Percentiles rank a stretch among this genome's conserved stretches.
These are phyloP conservation scores for Brenthis daphne DNA, from an alignment of 2,888 invertebrate genomes.

Conservation along the genomic window DNA sequence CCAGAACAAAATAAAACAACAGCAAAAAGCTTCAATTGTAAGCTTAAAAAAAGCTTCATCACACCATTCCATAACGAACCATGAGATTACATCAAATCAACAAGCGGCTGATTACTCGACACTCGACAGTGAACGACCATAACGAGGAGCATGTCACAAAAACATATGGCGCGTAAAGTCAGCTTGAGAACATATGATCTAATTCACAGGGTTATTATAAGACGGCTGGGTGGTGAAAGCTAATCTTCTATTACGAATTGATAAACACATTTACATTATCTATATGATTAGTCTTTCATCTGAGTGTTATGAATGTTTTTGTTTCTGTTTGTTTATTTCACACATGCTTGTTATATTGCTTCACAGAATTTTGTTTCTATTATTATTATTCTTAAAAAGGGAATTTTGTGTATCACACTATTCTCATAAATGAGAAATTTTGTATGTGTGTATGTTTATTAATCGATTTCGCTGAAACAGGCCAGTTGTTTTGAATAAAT, in stretches of 20 bases:
- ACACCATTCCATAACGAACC: slow-evolving; percentile 12
- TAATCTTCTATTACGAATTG: slow-evolving; percentile 10
- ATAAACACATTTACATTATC: neutral
- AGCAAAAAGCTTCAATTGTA: neutral
- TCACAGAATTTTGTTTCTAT: no score
- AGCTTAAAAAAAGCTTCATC: neutral
- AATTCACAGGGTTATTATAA: slow-evolving; percentile 19
- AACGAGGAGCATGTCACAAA: slow-evolving; percentile 6
- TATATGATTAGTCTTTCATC: neutral
- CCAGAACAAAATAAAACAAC: slow-evolving; percentile 5
- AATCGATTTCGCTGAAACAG: no score
- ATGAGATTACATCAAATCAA: slow-evolving; percentile 17
- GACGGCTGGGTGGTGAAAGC: slow-evolving; percentile 12
- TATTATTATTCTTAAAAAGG: no score
- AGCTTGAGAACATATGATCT: slow-evolving; percentile 23
- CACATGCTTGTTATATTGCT: no score
- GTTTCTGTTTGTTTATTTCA: no score
- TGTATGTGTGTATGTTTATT: no score
- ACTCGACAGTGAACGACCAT: neutral
- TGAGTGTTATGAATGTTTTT: neutral
- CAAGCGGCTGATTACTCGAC: slow-evolving; percentile 21
- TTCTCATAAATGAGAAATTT: no score
- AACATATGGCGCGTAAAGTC: slow-evolving; percentile 23
- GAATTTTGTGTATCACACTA: no score
- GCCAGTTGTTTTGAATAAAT: no score